Conservation (phyloP, 1,140 invertebrate species). For the Zaprionus ornatus region DNA sequence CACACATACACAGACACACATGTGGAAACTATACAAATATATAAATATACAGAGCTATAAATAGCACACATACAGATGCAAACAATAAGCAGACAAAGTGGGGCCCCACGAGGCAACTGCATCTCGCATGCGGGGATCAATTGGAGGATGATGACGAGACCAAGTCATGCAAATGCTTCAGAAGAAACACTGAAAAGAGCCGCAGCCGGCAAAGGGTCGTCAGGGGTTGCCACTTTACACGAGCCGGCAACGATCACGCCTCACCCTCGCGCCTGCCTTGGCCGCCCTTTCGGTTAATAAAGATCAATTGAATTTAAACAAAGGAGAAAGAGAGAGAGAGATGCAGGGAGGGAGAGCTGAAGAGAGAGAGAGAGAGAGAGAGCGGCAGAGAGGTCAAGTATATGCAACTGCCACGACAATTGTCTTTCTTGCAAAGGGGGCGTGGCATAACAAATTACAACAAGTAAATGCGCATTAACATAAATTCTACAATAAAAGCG, state of each 20-base stretch:
- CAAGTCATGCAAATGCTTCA: conserved; percentile 72
- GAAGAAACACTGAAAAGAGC: conserved; percentile 40
- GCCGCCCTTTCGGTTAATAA: conserved; percentile 58
- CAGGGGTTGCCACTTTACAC: conserved; percentile 51
- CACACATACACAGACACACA: not conserved
- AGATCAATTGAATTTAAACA: conserved; percentile 82
- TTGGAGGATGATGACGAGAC: conserved; percentile 62
- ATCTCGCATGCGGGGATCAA: conserved; percentile 51
- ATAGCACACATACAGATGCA: conserved; percentile 41
- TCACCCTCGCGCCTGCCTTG: not conserved
- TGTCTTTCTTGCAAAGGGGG: conserved; percentile 47
- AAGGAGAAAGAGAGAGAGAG: conserved; percentile 44
- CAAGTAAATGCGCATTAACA: conserved; percentile 70
- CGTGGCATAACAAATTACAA: conserved; percentile 62
- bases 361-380: conserved; percentile 60
- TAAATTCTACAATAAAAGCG: conserved; percentile 53
- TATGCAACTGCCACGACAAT: conserved; percentile 44
- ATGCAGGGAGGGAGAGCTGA: too few species aligned
- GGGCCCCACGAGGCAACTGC: conserved; percentile 24
- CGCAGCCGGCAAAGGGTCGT: conserved; percentile 37
- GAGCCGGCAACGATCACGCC: conserved; percentile 49
- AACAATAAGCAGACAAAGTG: conserved; percentile 18
- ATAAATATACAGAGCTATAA: conserved; percentile 32
- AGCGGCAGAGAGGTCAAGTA: conserved; percentile 44
- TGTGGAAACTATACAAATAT: not conserved